phyloP scores from a whole-genome alignment of 2,888 invertebrate genomes.

The Scaptomyza tumidula region DNA sequence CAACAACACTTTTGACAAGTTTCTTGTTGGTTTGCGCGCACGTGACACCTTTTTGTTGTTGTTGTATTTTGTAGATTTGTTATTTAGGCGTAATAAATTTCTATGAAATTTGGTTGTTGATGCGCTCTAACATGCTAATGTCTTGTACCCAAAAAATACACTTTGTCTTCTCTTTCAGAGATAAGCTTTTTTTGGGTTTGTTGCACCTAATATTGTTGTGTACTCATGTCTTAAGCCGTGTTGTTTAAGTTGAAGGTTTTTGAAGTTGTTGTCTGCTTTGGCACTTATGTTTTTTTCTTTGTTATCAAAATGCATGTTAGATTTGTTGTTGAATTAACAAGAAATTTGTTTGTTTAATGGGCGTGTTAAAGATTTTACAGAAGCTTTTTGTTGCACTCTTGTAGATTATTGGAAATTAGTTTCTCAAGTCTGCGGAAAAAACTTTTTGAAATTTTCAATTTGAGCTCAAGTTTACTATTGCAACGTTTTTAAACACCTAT shows the following conservation, averaged over 20 bases:
- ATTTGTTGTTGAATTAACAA: constrained; percentile 3
- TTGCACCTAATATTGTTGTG: constrained; percentile 44
- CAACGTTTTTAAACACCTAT: constrained; percentile 5
- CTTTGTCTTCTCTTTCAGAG: constrained; percentile 17
- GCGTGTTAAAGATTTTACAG: constrained; percentile 5
- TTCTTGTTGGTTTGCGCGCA: constrained; percentile 49
- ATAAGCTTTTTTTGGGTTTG: constrained; percentile 36
- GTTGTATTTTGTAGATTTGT: constrained; percentile 31
- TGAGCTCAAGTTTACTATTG: background rate
- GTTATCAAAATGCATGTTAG: constrained; percentile 50
- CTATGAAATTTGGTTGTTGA: constrained; percentile 59
- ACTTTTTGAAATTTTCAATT: background rate
- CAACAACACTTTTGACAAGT: constrained; percentile 72
- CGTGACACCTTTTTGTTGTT: constrained; percentile 66
- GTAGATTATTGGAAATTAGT: no score
- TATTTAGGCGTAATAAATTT: constrained; percentile 68
- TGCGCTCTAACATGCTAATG: constrained; percentile 69
- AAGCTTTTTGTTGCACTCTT: background rate
- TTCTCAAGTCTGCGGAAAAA: no score
- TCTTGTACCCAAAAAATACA: background rate
- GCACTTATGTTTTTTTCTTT: constrained; percentile 26
- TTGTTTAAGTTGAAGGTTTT: background rate
- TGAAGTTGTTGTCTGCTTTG: constrained; percentile 1
- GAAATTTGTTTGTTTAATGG: constrained; percentile 6
- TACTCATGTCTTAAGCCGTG: constrained; percentile 41